phyloP scores from a whole-genome alignment of 1,140 invertebrate species.

The Pogonognathellus flavescens region DNA sequence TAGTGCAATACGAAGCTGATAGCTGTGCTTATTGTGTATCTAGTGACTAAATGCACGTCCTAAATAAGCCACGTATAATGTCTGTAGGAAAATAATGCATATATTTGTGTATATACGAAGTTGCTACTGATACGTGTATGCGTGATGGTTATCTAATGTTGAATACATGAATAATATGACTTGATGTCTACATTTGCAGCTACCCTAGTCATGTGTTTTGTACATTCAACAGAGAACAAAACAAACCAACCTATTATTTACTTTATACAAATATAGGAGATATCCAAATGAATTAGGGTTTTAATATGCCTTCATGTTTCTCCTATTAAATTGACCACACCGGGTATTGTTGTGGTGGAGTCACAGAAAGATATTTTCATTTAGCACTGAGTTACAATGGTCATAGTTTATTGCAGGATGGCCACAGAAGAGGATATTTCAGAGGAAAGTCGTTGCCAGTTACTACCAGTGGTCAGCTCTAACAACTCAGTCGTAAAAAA shows the following conservation, averaged over 20 bases:
- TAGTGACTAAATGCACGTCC: too few relatives aligned
- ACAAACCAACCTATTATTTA: background rate
- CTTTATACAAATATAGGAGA: background rate
- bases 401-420: too few relatives aligned
- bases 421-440: too few relatives aligned
- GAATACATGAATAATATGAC: background rate
- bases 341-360: too few relatives aligned
- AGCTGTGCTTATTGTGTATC: too few relatives aligned
- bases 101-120: too few relatives aligned
- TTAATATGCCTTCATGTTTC: conserved; percentile 18
- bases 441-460: background rate
- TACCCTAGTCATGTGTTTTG: conserved; percentile 13
- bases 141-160: background rate
- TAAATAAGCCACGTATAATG: too few relatives aligned
- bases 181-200: background rate
- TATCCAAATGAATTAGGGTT: background rate
- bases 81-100: too few relatives aligned
- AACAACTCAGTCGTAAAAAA: background rate
- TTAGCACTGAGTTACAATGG: background rate
- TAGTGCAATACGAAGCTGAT: too few relatives aligned
- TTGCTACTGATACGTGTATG: background rate
- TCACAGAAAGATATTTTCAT: background rate
- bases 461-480: background rate
- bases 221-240: background rate
- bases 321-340: conserved; percentile 4